Base-by-base conservation (phyloP, 2,113 vertebrate species). In the Empidonax traillii region DNA sequence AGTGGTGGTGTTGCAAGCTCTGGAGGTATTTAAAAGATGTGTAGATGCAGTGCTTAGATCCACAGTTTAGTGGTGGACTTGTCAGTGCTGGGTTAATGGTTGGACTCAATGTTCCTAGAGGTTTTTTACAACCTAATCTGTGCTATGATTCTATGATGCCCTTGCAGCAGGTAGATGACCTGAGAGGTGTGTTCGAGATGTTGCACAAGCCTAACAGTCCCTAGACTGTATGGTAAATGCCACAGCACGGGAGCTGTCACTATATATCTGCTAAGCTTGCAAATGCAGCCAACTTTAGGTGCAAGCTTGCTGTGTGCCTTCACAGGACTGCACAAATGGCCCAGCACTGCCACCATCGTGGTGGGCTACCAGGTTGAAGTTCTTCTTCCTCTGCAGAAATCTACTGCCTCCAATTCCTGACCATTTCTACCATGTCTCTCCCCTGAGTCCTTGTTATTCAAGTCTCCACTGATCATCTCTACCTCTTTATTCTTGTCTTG, bases 341-440 rank as follows among this genome's bases (percentile, higher is more conserved):
- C 24, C 25, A 78, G 17, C 5, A 46, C 25, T 67, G 35, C 33
- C 12, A 35, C 18, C 9, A 5, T 22, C 0, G 0, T 18, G 30
- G 7, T 67, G 43, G 14, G 20, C 47, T 89, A 44, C 10, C 37
- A 76, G 28, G 19, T 0, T 79, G 37, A 72, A 51, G 5, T 35
- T 86, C 43, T 89, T 69, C 16, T 63, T 74, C 43, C 14, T 16
- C 30, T 19, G 12, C 19, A 59, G 25, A 69, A 46, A 55, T n/a
- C 15, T 58, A 35, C 44, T 52, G 17, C 15, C 16, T 89, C 24
- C 14, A 28, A 7, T 52, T 78, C 10, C 7, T 37, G 9, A 0
- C 15, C 0, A 6, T 47, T 87, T 67, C 24, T 67, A 9, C 28
- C 0, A 0, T 15, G 23, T 37, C 13, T 37, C 41, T 87, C 24